These are phyloP conservation scores for Drosophila dunni DNA, from an alignment of 1,140 invertebrate genomes.

Conservation along the genomic window DNA sequence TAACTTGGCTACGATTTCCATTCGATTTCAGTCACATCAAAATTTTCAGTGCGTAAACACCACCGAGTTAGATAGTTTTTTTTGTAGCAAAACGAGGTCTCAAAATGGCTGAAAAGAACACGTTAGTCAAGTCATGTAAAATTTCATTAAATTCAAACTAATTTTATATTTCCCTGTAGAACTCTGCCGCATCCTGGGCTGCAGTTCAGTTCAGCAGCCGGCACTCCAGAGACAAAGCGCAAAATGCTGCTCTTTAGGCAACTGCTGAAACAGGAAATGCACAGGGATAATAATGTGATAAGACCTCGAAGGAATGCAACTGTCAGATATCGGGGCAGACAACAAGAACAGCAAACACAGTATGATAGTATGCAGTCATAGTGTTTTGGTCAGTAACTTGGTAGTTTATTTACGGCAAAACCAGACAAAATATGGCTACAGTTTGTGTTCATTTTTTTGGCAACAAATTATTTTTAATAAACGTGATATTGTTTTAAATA, in stretches of 20 bases:
- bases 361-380: not conserved
- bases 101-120: not conserved
- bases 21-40: constrained; percentile 2
- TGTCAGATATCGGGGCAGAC: not conserved
- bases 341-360: constrained; percentile 2
- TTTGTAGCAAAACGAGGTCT: constrained; percentile 3
- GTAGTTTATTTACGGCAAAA: constrained; percentile 11
- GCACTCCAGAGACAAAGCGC: constrained; percentile 42
- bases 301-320: constrained; percentile 11
- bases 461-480: constrained; percentile 3
- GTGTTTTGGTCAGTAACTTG: constrained; percentile 6
- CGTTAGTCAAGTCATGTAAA: constrained; percentile 1
- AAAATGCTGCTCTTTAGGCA: constrained; percentile 66
- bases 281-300: constrained; percentile 7
- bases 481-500: not conserved
- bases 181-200: constrained; percentile 11
- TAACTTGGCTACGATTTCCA: not conserved
- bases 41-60: constrained; percentile 17
- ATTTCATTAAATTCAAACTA: not conserved
- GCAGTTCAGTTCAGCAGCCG: constrained; percentile 54
- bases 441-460: not conserved
- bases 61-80: constrained; percentile 3
- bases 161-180: constrained; percentile 16
- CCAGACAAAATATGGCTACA: not conserved
- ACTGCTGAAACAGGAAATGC: constrained; percentile 41